Base-by-base conservation (phyloP, 2,113 vertebrate species). In the Ammodytes marinus region DNA sequence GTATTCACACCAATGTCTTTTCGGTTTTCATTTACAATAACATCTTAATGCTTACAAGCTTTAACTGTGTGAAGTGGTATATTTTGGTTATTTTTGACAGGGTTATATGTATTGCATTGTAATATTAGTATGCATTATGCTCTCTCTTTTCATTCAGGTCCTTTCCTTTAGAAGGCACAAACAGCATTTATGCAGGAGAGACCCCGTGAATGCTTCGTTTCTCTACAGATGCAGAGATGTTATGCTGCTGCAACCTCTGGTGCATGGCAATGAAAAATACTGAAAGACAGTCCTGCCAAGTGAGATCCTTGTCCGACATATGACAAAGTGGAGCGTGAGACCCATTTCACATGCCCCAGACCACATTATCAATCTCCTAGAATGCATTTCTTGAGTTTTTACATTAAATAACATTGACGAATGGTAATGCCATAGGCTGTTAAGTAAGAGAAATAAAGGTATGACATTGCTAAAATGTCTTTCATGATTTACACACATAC, bases 241-340 rank as follows among this genome's bases (percentile, higher is more conserved):
- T 13, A 3, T 46, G 15, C 45, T 72, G 68, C 37, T 54, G 39
- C 37, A 8, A 27, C 10, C 37, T 64, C 50, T 43, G 42, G 12
- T 63, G 43, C 54, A 3, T 2, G 42, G 69, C 70, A 79, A 69
- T 55, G 27, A 27, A 47, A 73, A 73, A 78, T 7, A 11, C 45
- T 40, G 9, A 70, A 46, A 5, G 15, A 27, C 60, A 35, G 19
- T 10, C 27, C 45, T 17, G 8, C n/a, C 37, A 66, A 6, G 17
- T 3, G 1, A 61, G 2, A 8, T 15, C 39, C 12, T 40, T 12
- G 3, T 74, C 45, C 6, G 27, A 27, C 37, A 37, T 43, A 43
- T 13, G 42, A 27, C 35, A 47, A 35, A 12, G 55, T 4, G 8
- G 4, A 19, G 10, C 46, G 43, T 8, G 0, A 13, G 17, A 64